Conservation (phyloP, 2,797 vertebrate genomes). For the Micropoecilia bifurca region DNA sequence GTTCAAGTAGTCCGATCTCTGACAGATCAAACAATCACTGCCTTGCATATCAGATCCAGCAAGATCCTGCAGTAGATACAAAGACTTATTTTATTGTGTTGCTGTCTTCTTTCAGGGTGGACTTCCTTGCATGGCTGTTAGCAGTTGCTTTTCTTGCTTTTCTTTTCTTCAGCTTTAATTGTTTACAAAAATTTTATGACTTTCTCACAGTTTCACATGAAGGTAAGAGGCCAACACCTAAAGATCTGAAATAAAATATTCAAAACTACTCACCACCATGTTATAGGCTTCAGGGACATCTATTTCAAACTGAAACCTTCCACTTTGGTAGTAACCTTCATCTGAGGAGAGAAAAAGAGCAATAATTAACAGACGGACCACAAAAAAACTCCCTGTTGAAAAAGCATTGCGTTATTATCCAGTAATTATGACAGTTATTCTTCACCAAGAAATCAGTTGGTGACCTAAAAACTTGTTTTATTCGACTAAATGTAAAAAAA, state of each 20-base stretch:
- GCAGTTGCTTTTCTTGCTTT: background rate
- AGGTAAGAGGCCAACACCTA: background rate
- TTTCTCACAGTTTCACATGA: background rate
- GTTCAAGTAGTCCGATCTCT: background rate
- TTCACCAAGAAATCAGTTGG: background rate
- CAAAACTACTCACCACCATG: conserved; percentile 94
- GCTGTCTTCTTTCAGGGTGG: background rate
- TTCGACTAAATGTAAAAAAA: background rate
- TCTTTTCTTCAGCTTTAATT: background rate
- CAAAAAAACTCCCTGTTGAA: background rate
- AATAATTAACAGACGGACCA: background rate
- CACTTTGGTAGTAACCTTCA: conserved; percentile 99
- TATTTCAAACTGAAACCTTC: conserved; percentile 82
- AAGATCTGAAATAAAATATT: background rate
- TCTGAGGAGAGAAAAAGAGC: conserved; percentile 77
- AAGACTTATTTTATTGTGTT: background rate
- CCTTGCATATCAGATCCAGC: background rate
- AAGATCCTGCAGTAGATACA: background rate
- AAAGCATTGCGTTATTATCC: background rate
- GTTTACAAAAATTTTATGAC: background rate
- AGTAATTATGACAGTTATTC: background rate
- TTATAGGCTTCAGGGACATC: conserved; percentile 98
- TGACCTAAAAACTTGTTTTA: background rate
- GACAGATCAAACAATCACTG: background rate
- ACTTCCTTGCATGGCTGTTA: background rate